phyloP scores from a whole-genome alignment of 2,113 vertebrate genomes.

The Oceanites oceanicus region DNA sequence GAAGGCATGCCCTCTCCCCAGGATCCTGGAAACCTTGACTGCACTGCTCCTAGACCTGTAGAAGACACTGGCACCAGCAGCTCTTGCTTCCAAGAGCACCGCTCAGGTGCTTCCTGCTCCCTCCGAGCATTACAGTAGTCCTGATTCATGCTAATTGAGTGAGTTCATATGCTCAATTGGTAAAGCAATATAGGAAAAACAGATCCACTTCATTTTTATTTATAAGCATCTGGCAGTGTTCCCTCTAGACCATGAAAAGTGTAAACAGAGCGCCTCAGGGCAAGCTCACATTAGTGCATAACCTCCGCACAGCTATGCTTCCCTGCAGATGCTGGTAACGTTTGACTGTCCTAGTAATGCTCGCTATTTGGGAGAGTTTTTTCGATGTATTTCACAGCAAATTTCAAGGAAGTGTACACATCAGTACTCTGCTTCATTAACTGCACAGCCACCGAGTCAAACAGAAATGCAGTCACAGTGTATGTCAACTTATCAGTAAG shows the following conservation, averaged over 20 bases:
- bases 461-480: background rate
- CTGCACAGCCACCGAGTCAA: background rate
- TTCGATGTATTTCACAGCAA: background rate
- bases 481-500: background rate
- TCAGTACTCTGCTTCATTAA: background rate
- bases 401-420: background rate
- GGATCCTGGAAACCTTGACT: background rate
- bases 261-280: background rate
- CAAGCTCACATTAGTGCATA: background rate
- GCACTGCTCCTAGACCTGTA: background rate
- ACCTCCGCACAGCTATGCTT: background rate
- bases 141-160: background rate
- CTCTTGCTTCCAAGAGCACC: background rate
- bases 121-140: background rate
- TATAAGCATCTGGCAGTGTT: background rate
- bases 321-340: background rate
- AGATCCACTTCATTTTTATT: slow-evolving; percentile 17
- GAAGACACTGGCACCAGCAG: background rate
- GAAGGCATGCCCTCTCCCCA: background rate
- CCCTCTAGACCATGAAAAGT: background rate
- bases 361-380: background rate
- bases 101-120: background rate
- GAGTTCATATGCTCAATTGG: background rate
- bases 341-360: background rate
- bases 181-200: background rate